Base-by-base conservation (phyloP, 2,888 invertebrate genomes). In the Cryptocephalus moraei region DNA sequence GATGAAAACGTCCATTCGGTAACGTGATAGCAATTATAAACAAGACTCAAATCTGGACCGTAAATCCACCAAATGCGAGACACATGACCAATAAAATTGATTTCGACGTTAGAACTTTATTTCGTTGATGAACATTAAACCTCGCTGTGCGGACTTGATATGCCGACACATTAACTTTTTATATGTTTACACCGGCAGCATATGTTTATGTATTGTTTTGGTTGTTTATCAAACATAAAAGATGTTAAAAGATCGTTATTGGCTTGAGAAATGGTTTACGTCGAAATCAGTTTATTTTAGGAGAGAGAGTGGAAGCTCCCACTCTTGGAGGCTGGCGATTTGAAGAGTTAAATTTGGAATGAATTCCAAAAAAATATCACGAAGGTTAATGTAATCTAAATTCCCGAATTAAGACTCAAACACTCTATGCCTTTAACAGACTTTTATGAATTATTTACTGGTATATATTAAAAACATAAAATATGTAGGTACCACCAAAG, bases 1-100 rank as follows among this genome's bases (percentile, higher is more conserved):
- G 22, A 22, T 22, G 6, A 22, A 22, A 22, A 22, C 22, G 22
- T 22, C 22, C 22, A 22, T 22, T 22, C 22, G 22, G 22, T 22
- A 22, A 22, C 22, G 22, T 22, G 22, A 22, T 22, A 22, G 22
- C 22, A 22, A 22, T 22, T 22, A 39, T 49, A 44, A 47, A 51
- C 46, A 50, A 41, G 41, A 42, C 42, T 38, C 14, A 41, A 42
- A 55, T 55, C 54, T 47, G 38, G 52, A 49, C 49, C 50, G 49
- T 55, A 55, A 58, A 54, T 57, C 49, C 48, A 55, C 57, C 58
- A 56, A 63, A 61, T 57, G 60, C 53, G 52, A 51, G 53, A 55
- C 62, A 62, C 54, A 60, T 62, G 59, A 60, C 64, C 65, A 66
- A 65, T 65, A 64, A 63, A 61, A 62, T 57, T 55, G 51, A 57